Percentiles rank a stretch among this genome's conserved stretches.
Conservation (phyloP, 2,113 vertebrate genomes). For the Ariopsis seemanni region DNA sequence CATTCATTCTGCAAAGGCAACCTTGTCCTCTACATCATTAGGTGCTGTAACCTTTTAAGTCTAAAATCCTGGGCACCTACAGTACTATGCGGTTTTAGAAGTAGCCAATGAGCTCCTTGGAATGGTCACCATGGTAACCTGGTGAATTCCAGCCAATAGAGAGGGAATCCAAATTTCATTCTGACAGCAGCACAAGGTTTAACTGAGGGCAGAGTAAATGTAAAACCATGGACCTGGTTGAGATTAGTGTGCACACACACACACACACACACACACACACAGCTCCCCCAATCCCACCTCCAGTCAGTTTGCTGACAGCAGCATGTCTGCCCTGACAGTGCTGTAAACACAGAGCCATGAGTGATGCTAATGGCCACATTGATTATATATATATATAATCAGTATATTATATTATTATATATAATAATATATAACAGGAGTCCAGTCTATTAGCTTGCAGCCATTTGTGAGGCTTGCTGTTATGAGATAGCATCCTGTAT, state of each 20-base stretch:
- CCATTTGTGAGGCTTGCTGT: neutral
- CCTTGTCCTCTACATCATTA: constrained; percentile 16
- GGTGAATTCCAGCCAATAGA: neutral
- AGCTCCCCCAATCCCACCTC: neutral
- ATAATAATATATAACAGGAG: no score
- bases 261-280: neutral
- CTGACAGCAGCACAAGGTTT: constrained; percentile 8
- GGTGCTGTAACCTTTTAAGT: neutral
- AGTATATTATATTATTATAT: no score
- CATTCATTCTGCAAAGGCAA: neutral
- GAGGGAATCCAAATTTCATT: constrained; percentile 4
- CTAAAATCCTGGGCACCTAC: constrained; percentile 21
- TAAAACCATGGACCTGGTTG: neutral
- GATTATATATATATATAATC: no score
- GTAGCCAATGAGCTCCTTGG: neutral
- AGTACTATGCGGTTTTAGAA: constrained; percentile 13
- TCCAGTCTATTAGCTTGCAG: neutral
- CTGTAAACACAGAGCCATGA: neutral
- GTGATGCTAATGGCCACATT: constrained; percentile 25
- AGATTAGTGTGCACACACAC: constrained; percentile 10
- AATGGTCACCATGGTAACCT: constrained; percentile 27
- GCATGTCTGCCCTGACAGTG: neutral
- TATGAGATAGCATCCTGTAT: neutral
- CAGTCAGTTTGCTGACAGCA: constrained; percentile 19
- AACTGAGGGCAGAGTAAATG: constrained; percentile 19